Percentiles rank a stretch among this genome's conserved stretches.
Evolutionary conservation across 64 coral and sea anemone species (phyloP).

Genomic region (Stylophora pistillata): DNA sequence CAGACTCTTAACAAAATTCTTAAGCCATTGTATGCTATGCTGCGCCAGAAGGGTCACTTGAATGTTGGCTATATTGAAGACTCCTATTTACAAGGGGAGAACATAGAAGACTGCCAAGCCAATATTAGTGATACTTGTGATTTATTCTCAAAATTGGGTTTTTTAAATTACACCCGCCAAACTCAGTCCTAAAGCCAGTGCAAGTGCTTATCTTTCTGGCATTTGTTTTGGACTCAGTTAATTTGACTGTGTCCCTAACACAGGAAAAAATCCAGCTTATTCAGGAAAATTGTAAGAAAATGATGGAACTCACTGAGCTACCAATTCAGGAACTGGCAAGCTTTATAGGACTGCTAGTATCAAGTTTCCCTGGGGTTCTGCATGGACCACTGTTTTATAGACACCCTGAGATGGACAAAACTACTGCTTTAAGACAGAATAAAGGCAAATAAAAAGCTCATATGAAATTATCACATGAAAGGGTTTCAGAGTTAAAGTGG

Average conservation of each 20-base stretch:
- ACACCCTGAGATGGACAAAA: constrained; percentile 50
- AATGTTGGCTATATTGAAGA: constrained; percentile 52
- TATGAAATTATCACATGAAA: neutral
- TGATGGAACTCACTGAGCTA: neutral
- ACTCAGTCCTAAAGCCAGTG: neutral
- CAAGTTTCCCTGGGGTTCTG: constrained; percentile 37
- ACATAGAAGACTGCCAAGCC: constrained; percentile 14
- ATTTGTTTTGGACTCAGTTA: constrained; percentile 23
- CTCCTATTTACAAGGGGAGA: constrained; percentile 30
- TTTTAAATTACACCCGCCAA: constrained; percentile 8
- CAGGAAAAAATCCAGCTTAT: constrained; percentile 11
- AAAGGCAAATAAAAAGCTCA: constrained; percentile 32
- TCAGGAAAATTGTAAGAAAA: constrained; percentile 10
- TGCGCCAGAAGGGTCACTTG: constrained; percentile 14
- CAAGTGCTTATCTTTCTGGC: no score
- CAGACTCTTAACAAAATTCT: constrained; percentile 31
- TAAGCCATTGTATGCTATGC: constrained; percentile 34
- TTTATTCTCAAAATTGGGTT: constrained; percentile 31
- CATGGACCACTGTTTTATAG: constrained; percentile 42
- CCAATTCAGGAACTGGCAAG: constrained; percentile 51
- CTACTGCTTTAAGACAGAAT: constrained; percentile 25
- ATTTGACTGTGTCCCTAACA: constrained; percentile 17
- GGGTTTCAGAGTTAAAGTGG: constrained; percentile 29
- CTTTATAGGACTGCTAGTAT: constrained; percentile 57
- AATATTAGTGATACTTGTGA: constrained; percentile 36